Evolutionary conservation across 2,113 vertebrate species (phyloP).

Genomic region (Ophiodon elongatus): DNA sequence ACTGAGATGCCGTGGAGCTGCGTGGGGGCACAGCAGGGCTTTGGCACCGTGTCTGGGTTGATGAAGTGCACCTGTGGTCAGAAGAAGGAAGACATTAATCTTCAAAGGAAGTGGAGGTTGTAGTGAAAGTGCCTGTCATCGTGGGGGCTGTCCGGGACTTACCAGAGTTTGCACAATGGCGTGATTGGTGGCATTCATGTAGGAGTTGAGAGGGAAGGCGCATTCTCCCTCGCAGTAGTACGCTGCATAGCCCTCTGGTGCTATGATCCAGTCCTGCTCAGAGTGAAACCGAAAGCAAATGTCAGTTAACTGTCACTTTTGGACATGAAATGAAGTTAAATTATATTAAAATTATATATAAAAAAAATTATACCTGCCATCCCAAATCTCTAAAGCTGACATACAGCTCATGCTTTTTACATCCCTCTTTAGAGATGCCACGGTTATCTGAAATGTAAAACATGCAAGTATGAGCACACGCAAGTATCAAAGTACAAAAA

Average conservation of each 20-base stretch:
- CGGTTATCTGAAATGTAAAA: constrained; percentile 86
- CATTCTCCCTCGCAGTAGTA: constrained; percentile 99
- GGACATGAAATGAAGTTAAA: neutral
- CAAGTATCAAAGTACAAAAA: neutral
- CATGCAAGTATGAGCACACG: constrained; percentile 5
- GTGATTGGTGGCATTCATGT: constrained; percentile 99
- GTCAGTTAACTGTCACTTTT: neutral
- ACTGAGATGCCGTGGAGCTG: constrained; percentile 98
- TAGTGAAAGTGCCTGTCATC: constrained; percentile 1
- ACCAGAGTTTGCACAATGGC: constrained; percentile 99
- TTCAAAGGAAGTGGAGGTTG: constrained; percentile 5
- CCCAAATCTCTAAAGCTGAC: constrained; percentile 98
- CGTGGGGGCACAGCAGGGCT: constrained; percentile 96
- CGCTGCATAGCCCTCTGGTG: constrained; percentile 94
- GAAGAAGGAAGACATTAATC: constrained; percentile 18
- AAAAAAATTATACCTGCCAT: constrained; percentile 92
- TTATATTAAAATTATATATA: neutral
- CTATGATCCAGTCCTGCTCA: constrained; percentile 96
- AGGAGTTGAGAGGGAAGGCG: constrained; percentile 96
- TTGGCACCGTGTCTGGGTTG: constrained; percentile 95
- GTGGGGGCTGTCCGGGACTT: constrained; percentile 65
- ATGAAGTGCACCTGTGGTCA: constrained; percentile 94
- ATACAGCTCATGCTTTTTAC: constrained; percentile 97
- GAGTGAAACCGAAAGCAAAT: neutral
- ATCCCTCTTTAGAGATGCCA: constrained; percentile 92